Conservation (phyloP, 2,797 vertebrate species). For the Champsocephalus esox region DNA sequence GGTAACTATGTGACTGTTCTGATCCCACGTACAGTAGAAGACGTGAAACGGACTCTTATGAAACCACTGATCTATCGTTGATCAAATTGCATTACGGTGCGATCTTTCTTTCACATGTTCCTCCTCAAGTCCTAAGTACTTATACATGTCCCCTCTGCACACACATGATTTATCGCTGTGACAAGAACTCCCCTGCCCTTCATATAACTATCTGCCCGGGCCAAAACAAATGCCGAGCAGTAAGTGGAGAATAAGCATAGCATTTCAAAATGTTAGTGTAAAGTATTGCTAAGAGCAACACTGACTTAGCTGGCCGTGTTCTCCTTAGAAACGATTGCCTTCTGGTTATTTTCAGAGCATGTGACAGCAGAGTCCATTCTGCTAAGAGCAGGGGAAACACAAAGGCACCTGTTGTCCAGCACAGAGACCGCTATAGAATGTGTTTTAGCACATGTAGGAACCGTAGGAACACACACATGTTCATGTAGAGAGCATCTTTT, state of each 20-base stretch:
- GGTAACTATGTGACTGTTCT: neutral
- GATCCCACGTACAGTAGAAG: conserved; percentile 9
- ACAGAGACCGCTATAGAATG: conserved; percentile 15
- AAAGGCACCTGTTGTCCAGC: conserved; percentile 72
- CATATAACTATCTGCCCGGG: conserved; percentile 57
- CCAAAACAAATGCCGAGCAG: conserved; percentile 68
- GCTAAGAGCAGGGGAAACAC: conserved; percentile 39
- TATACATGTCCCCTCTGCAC: neutral
- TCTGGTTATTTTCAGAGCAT: conserved; percentile 68
- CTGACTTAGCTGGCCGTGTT: conserved; percentile 43
- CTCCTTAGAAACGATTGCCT: conserved; percentile 48
- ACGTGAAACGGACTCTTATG: conserved; percentile 20
- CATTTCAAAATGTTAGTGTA: conserved; percentile 78
- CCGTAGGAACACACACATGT: conserved; percentile 17
- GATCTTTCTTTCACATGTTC: conserved; percentile 11
- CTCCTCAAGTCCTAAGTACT: neutral
- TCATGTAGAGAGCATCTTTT: conserved; percentile 17
- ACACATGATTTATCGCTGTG: conserved; percentile 8
- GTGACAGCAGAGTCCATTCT: conserved; percentile 57
- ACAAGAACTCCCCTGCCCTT: conserved; percentile 45
- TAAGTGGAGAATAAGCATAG: conserved; percentile 73
- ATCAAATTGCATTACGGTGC: conserved; percentile 28
- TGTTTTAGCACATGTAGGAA: conserved; percentile 35
- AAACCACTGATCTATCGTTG: conserved; percentile 7
- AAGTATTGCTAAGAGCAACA: conserved; percentile 67